Evolutionary conservation across 2,888 invertebrate species (phyloP), one percentile per base, ranked within the genome.

Genomic region (Nasonia oneida): DNA sequence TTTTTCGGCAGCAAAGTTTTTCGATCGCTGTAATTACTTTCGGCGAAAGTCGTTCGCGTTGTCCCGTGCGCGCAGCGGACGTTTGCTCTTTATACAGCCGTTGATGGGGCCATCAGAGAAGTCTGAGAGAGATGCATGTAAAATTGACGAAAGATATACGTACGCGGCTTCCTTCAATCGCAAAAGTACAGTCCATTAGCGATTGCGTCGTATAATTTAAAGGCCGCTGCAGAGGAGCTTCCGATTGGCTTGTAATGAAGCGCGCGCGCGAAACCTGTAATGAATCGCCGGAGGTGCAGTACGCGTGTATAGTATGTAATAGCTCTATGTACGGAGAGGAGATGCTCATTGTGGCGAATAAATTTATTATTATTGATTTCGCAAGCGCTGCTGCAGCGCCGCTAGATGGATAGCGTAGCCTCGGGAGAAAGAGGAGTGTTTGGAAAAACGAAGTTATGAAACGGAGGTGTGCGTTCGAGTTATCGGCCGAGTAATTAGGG

Each of bases 361-460:
- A 84, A 76, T 80, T 64, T 82, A 82, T 85, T 82, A 82, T 78
- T 79, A 85, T 82, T 85, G 73, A 82, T 82, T 85, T 85, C 75
- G 8, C 81, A 53, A 78, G 81, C 42, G 10, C 29, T 29, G 29
- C 29, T 29, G 29, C 14, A 5, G 23, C 33, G 8, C 37, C 15
- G 39, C 37, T 37, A 47, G 47, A 47, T 47, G 10, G 47, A 47
- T 47, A 12, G 1, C 18, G 10, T 71, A 71, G 71, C 71, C 71
- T 42, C 71, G 71, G n/a, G 39, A 33, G 33, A 29, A 47, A 42
- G 23, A 42, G 47, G 37, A n/a, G 73, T 23, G 73, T 73, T 73
- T 73, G 73, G 23, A 73, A 73, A 73, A 73, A 73, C n/a, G 23
- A 42, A 12, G 47, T 73, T 73, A 73, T 12, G 80, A 80, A 71